phyloP scores from a whole-genome alignment of 2,113 vertebrate genomes.

The Brienomyrus longianalis region DNA sequence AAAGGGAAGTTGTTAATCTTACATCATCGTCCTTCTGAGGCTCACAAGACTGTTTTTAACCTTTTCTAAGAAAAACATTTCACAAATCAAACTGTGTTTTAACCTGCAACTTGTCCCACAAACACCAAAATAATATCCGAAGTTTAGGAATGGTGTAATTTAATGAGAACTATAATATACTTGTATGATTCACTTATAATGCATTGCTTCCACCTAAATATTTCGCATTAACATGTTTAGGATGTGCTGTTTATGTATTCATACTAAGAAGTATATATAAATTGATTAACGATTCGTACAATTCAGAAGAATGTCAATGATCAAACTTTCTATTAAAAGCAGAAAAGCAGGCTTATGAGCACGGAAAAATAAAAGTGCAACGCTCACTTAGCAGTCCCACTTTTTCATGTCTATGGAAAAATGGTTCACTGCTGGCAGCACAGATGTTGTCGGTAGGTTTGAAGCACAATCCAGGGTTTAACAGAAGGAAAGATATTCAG shows the following conservation, averaged over 20 bases:
- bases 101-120: not conserved
- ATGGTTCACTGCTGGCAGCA: not conserved
- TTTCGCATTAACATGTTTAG: not conserved
- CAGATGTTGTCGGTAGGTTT: not conserved
- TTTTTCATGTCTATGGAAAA: not conserved
- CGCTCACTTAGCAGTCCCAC: not conserved
- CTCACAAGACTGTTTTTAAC: not conserved
- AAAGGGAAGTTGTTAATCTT: not conserved
- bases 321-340: not conserved
- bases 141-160: not conserved
- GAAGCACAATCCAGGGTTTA: not conserved
- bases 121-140: not conserved
- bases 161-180: not conserved
- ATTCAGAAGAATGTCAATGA: too few relatives aligned
- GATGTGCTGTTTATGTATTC: not conserved
- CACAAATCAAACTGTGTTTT: not conserved
- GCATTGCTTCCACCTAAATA: not conserved
- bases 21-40: not conserved
- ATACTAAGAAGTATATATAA: not conserved
- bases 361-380: not conserved
- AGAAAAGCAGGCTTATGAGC: not conserved
- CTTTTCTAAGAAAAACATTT: not conserved
- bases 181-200: not conserved
- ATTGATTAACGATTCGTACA: not conserved
- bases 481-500: not conserved